Evolutionary conservation across 1,140 invertebrate genomes (phyloP).

Genomic region (Cheumatopsyche charites): DNA sequence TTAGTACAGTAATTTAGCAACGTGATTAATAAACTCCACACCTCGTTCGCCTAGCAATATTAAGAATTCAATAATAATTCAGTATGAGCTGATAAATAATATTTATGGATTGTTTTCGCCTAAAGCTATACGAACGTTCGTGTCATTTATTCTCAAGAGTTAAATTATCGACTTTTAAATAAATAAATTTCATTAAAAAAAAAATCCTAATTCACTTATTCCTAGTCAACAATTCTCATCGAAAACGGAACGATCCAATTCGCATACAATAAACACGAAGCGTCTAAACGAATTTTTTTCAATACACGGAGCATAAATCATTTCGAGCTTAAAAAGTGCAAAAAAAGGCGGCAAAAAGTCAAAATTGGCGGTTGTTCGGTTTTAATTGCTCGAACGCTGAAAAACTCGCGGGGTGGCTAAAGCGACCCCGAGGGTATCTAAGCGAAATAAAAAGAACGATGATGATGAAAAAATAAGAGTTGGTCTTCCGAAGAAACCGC

Average conservation of each 20-base stretch:
- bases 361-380: conserved; percentile 38
- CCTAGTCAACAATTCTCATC: too few species aligned
- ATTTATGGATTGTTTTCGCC: conserved; percentile 1
- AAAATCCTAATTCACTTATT: too few species aligned
- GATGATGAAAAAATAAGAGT: too few species aligned
- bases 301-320: too few species aligned
- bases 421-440: background rate
- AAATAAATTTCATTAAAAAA: too few species aligned
- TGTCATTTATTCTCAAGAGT: background rate
- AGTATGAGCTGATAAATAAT: conserved; percentile 16
- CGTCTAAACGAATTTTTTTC: too few species aligned
- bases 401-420: background rate
- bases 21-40: conserved; percentile 18
- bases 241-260: too few species aligned
- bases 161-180: too few species aligned
- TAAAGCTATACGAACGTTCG: background rate
- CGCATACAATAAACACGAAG: too few species aligned
- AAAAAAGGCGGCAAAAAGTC: conserved; percentile 25
- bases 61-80: conserved; percentile 22
- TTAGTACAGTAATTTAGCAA: too few species aligned
- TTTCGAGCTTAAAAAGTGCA: background rate
- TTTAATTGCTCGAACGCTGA: conserved; percentile 39
- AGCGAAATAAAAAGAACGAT: too few species aligned
- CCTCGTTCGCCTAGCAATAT: background rate
- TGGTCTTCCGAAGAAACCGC: background rate